Base-by-base conservation (phyloP, 2,888 invertebrate species). In the Mechanitis messenoides region DNA sequence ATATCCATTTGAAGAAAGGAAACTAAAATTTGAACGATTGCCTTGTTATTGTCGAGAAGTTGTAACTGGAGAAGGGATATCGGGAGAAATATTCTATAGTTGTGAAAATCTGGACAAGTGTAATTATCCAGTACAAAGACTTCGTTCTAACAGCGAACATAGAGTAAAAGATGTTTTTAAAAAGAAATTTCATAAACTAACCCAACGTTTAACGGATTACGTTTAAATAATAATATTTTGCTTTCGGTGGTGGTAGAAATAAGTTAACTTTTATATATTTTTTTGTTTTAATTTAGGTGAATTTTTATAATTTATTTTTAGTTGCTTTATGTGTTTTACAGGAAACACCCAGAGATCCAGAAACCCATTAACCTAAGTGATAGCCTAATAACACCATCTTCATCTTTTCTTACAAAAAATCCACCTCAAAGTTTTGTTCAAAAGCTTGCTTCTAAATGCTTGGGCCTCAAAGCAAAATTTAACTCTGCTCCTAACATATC, bases 381-480 rank as follows among this genome's bases (percentile, higher is more conserved):
- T 76, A 83, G 87, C 87, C 81, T 82, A 70, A 72, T 84, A 77
- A 79, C 81, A 75, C 82, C 86, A 79, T 84, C 88, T 73, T 82
- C 87, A 78, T 87, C 88, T 69, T 80, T 81, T 72, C 70, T 89
- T 84, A 88, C 83, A 72, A 88, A 88, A 78, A 81, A 72, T 74
- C 81, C 85, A 74, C 78, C 84, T 72, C 86, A 85, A 75, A 89
- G 86, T 83, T 89, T 90, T 78, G 90, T 89, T 63, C 85, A 87
- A 85, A 87, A 87, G 85, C 85, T 91, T 83, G 90, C 91, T 81
- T 87, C 90, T 45, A 90, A 89, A 79, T 89, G 86, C 86, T 86
- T 90, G 79, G 88, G 91, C 78, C 78, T 90, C 33, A 90, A 86
- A 79, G 80, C 88, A 63, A 89, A 87, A 71, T 90, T 90, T 71